phyloP scores from a whole-genome alignment of 2,113 vertebrate species.

The Telmatochromis sp. region DNA sequence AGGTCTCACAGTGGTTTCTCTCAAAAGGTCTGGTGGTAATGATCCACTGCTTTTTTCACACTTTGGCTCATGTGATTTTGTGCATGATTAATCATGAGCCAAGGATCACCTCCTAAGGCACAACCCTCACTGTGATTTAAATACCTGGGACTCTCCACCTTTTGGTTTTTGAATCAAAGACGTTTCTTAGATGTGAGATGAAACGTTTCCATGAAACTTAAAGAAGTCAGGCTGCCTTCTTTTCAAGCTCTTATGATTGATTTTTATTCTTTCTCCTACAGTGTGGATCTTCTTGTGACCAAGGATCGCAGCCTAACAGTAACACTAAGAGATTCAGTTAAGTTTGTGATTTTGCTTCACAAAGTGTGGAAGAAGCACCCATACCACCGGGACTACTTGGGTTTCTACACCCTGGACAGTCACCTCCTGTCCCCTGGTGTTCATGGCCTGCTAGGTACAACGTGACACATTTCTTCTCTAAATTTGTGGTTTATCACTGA shows the following conservation, averaged over 20 bases:
- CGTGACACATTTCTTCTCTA: neutral
- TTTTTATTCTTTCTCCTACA: slow-evolving; percentile 40
- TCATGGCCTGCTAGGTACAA: slow-evolving; percentile 88
- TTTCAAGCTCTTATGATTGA: neutral
- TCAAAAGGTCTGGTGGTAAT: neutral
- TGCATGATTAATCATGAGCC: neutral
- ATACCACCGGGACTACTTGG: slow-evolving; percentile 81
- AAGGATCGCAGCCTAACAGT: slow-evolving; percentile 77
- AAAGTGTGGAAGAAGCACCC: slow-evolving; percentile 85
- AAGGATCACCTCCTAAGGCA: neutral
- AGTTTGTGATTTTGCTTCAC: slow-evolving; percentile 87
- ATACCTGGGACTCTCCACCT: neutral
- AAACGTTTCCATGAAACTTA: accelerated
- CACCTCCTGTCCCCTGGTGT: slow-evolving; percentile 78
- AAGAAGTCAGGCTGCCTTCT: neutral
- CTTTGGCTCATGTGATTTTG: neutral
- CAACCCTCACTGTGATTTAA: neutral
- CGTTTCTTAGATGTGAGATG: neutral
- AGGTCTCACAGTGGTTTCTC: neutral
- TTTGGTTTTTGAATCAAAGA: neutral
- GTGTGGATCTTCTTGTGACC: slow-evolving; percentile 77
- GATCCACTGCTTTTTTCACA: neutral
- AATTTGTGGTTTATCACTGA: neutral
- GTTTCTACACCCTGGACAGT: slow-evolving; percentile 85
- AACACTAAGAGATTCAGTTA: slow-evolving; percentile 76